Conservation (phyloP, 2,797 vertebrate species). For the Cynopterus sphinx region DNA sequence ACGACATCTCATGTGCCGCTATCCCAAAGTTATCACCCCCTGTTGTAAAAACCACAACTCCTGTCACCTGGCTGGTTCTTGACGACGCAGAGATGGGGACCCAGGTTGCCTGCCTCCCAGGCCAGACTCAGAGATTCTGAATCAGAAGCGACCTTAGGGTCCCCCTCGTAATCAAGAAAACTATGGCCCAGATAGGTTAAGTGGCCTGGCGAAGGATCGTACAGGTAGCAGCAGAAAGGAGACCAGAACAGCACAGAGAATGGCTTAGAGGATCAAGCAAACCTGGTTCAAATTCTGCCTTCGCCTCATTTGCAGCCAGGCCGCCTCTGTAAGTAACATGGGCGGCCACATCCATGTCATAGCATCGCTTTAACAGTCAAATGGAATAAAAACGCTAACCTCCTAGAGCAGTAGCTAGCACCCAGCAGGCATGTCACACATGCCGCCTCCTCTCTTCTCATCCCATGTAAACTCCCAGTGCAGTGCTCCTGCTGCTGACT, state of each 20-base stretch:
- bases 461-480: neutral
- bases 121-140: neutral
- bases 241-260: fast-evolving
- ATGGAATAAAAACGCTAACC: neutral
- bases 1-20: neutral
- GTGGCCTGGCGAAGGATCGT: fast-evolving
- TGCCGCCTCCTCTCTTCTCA: neutral
- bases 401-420: neutral
- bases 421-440: fast-evolving
- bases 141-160: neutral
- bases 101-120: neutral
- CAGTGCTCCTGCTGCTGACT: neutral
- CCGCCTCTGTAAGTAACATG: neutral
- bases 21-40: neutral
- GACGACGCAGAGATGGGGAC: neutral
- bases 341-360: fast-evolving
- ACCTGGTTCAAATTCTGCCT: neutral
- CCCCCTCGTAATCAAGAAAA: neutral
- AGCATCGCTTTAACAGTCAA: neutral
- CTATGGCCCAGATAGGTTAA: neutral
- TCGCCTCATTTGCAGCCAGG: neutral
- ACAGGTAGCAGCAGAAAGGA: neutral
- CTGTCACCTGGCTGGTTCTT: neutral
- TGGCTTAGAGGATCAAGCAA: neutral
- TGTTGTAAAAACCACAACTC: neutral